Evolutionary conservation across 2,888 invertebrate species (phyloP).

Genomic region (Stenodera caucasica): DNA sequence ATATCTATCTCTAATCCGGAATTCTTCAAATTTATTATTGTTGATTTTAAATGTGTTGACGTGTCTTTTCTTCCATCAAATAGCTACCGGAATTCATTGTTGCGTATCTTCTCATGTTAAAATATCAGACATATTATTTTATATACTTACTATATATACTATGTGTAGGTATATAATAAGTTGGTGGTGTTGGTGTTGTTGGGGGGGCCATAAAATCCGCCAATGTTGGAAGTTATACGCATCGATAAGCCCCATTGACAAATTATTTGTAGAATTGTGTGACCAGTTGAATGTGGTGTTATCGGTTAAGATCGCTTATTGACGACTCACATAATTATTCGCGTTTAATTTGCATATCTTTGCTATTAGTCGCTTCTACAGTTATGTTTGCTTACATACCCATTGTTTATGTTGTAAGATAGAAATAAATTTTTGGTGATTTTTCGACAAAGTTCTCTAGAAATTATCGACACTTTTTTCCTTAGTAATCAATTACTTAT

Average conservation of each 20-base stretch:
- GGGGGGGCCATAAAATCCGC: constrained; percentile 24
- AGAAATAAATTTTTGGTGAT: constrained; percentile 23
- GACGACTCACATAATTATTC: constrained; percentile 35
- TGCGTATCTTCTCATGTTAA: not conserved
- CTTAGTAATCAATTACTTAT: too few relatives aligned
- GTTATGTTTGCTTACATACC: constrained; percentile 26
- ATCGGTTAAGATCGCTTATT: constrained; percentile 35
- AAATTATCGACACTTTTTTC: too few relatives aligned
- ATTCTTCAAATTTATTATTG: too few relatives aligned
- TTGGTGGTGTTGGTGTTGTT: constrained; percentile 1
- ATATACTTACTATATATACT: too few relatives aligned
- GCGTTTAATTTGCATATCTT: constrained; percentile 35
- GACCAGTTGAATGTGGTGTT: constrained; percentile 34
- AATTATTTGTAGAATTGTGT: constrained; percentile 39
- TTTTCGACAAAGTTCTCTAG: too few relatives aligned
- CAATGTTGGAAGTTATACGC: constrained; percentile 26
- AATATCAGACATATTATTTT: not conserved
- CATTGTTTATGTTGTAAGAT: constrained; percentile 19
- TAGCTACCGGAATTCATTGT: constrained; percentile 1
- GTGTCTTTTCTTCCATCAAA: not conserved
- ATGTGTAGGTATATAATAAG: not conserved
- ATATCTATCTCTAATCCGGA: too few relatives aligned
- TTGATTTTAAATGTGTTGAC: not conserved
- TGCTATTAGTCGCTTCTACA: constrained; percentile 32
- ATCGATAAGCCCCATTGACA: constrained; percentile 35